These are phyloP conservation scores for Rhinoraja longicauda DNA, from an alignment of 2,797 vertebrate species.

Conservation along the genomic window DNA sequence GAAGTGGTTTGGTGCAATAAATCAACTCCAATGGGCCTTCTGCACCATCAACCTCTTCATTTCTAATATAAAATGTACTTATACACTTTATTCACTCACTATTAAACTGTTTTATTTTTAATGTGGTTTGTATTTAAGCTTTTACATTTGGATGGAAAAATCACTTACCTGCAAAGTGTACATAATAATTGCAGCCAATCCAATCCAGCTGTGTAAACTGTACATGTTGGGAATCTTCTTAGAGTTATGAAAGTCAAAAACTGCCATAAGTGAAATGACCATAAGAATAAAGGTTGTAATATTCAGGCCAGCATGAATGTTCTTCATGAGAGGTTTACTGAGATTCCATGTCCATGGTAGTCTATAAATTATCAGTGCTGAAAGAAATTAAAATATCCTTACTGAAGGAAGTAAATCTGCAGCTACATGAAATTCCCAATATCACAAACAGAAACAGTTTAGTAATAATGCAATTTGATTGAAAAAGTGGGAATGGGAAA, in stretches of 20 bases:
- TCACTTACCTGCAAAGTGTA: constrained; percentile 75
- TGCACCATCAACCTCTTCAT: neutral
- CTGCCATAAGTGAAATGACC: constrained; percentile 73
- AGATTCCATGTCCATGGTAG: constrained; percentile 90
- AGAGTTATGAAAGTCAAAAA: constrained; percentile 81
- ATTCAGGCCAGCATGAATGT: constrained; percentile 78
- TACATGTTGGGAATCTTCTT: constrained; percentile 84
- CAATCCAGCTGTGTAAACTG: constrained; percentile 96
- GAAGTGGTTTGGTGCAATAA: no score
- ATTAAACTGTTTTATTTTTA: neutral
- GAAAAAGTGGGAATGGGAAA: neutral
- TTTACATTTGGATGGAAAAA: neutral
- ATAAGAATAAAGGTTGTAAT: constrained; percentile 65
- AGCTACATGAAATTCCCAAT: neutral
- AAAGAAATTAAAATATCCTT: constrained; percentile 1
- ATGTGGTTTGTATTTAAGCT: neutral
- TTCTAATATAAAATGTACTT: neutral
- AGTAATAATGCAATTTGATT: neutral
- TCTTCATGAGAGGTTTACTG: constrained; percentile 87
- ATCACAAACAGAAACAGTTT: neutral
- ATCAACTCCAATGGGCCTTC: neutral
- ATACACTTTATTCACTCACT: neutral
- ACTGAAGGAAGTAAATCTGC: neutral
- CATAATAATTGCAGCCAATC: constrained; percentile 67
- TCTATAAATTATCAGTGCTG: constrained; percentile 89